These are phyloP conservation scores for Apomyelois bistriatella DNA, from an alignment of 2,888 invertebrate genomes.

Conservation along the genomic window DNA sequence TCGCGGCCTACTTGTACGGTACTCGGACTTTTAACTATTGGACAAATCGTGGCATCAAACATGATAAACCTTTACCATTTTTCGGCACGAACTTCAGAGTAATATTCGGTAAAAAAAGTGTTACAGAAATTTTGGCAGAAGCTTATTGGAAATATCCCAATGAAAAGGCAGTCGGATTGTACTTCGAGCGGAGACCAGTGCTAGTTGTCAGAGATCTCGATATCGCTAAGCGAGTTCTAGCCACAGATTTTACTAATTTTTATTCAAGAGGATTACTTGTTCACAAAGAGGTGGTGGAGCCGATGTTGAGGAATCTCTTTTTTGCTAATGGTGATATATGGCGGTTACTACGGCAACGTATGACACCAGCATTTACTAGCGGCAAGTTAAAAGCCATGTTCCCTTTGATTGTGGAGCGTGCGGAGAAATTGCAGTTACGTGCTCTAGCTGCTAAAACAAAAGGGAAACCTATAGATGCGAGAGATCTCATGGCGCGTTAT, in stretches of 20 bases:
- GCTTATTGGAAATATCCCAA: slow-evolving; percentile 46
- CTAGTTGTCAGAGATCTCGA: slow-evolving; percentile 47
- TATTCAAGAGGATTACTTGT: slow-evolving; percentile 41
- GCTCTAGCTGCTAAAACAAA: slow-evolving; percentile 30
- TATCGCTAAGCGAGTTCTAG: slow-evolving; percentile 39
- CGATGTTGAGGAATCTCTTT: slow-evolving; percentile 49
- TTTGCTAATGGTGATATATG: slow-evolving; percentile 56
- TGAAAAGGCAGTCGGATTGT: slow-evolving; percentile 48
- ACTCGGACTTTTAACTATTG: slow-evolving; percentile 45
- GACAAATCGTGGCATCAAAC: slow-evolving; percentile 39
- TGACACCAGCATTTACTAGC: slow-evolving; percentile 57
- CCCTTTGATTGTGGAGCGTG: slow-evolving; percentile 50
- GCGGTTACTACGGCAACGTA: slow-evolving; percentile 52
- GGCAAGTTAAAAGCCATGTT: slow-evolving; percentile 60
- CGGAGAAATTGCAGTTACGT: slow-evolving; percentile 41
- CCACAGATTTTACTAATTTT: slow-evolving; percentile 42
- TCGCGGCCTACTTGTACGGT: slow-evolving; percentile 37
- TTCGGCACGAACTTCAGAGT: slow-evolving; percentile 37
- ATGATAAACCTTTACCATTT: slow-evolving; percentile 39
- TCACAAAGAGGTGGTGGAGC: slow-evolving; percentile 40
- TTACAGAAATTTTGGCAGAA: slow-evolving; percentile 36
- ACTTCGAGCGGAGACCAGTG: slow-evolving; percentile 34
- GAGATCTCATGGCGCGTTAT: slow-evolving; percentile 58
- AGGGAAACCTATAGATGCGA: slow-evolving; percentile 36
- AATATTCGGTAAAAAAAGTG: slow-evolving; percentile 33